Percentiles rank a stretch among this genome's conserved stretches.
These are phyloP conservation scores for Cyprinodon variegatus DNA, from an alignment of 2,113 vertebrate species.

Conservation along the genomic window DNA sequence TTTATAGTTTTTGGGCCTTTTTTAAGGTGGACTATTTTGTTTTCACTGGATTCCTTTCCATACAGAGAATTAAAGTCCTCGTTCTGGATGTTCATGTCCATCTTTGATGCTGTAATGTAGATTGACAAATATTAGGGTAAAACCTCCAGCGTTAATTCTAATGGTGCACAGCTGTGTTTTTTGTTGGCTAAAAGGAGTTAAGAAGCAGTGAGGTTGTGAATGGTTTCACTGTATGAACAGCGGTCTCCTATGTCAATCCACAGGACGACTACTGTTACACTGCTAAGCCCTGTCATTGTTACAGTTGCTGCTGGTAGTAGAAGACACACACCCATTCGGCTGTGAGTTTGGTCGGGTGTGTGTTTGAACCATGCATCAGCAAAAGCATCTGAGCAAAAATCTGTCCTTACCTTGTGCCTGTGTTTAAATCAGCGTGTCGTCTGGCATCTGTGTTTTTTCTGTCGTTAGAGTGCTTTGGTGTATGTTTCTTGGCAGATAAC, in stretches of 20 bases:
- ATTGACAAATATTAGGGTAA: constrained; percentile 57
- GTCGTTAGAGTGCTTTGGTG: constrained; percentile 39
- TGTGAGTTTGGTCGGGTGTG: constrained; percentile 13
- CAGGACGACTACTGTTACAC: constrained; percentile 59
- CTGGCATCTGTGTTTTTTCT: constrained; percentile 41
- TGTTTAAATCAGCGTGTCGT: constrained; percentile 31
- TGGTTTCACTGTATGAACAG: constrained; percentile 59
- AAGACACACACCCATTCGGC: constrained; percentile 35
- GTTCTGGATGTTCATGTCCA: constrained; percentile 29
- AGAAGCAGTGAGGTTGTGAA: constrained; percentile 60
- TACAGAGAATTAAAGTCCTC: neutral
- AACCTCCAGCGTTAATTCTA: constrained; percentile 63
- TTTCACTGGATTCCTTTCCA: neutral
- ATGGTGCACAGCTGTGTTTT: constrained; percentile 67
- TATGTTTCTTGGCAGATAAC: constrained; percentile 66
- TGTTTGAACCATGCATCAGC: neutral
- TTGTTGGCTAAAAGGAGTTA: constrained; percentile 55
- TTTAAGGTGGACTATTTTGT: neutral
- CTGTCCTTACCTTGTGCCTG: constrained; percentile 37
- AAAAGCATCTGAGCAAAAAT: constrained; percentile 16
- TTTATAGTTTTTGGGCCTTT: neutral
- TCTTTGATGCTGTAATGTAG: constrained; percentile 41
- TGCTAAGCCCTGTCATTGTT: constrained; percentile 70
- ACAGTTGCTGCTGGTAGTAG: constrained; percentile 75
- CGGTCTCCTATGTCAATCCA: constrained; percentile 61